Base-by-base conservation (phyloP, 1,140 invertebrate genomes). In the Triops cancriformis region DNA sequence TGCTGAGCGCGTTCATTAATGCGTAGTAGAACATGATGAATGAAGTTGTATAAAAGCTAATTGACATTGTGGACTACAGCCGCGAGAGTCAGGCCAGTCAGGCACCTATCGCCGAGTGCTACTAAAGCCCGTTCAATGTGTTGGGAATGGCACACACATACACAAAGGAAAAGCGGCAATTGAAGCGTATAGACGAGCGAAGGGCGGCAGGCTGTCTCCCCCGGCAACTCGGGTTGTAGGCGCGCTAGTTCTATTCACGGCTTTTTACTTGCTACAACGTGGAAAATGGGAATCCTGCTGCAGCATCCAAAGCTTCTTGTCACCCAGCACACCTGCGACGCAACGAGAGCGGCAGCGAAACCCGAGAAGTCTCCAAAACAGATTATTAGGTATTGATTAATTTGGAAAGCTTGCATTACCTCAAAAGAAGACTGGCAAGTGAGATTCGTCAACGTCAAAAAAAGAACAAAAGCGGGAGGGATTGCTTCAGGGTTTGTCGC, bases 21-120 rank as follows among this genome's bases (percentile, higher is more conserved):
- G 51, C 51, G 14, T 23, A 1, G 51, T 23, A 23, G 51, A 64
- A 14, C 14, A 18, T 9, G 51, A 64, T 64, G 51, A 64, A 64
- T 64, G 51, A 64, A 64, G 51, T 64, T 64, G 51, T 64, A 64
- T 64, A 64, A 64, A 64, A 64, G 51, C 51, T 64, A 64, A 64
- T 64, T 64, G 51, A 64, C 51, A 64, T 64, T 64, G 12, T 51
- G 14, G 51, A 23, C 51, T 64, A 3, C 0, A 64, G 23, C 51
- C 51, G 51, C 51, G 23, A 64, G 31, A 37, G 31, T 7, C 31
- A 7, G 31, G 31, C n/a, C 14, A 23, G 51, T 64, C 51, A 37
- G 31, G 31, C 31, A 37, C 2, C 51, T 14, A 64, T 64, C 51
- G 10, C 51, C 51, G 23, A 64, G 7, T 64, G 23, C 51, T 14